phyloP scores from a whole-genome alignment of 2,797 vertebrate genomes.

The Anguilla pacifica region DNA sequence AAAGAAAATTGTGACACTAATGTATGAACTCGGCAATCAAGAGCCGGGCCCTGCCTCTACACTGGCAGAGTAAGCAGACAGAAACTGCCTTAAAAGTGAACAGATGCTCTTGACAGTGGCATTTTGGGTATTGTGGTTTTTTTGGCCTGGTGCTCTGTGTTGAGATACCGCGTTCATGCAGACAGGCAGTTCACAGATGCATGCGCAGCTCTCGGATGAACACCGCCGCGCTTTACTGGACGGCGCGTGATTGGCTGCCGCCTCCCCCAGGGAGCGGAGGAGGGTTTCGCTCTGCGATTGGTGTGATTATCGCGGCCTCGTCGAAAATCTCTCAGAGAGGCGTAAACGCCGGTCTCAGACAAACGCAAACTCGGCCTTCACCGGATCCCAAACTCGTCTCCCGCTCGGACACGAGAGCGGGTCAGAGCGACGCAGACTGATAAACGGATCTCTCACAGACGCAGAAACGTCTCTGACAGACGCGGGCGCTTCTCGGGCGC shows the following conservation, averaged over 20 bases:
- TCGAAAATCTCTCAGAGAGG: background rate
- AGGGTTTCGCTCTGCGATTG: background rate
- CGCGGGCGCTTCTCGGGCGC: too few species aligned
- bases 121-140: background rate
- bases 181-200: background rate
- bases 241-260: background rate
- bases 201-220: background rate
- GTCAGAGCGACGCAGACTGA: background rate
- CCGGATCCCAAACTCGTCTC: background rate
- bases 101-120: background rate
- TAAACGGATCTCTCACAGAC: background rate
- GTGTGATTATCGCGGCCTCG: background rate
- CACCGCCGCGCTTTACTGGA: background rate
- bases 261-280: background rate
- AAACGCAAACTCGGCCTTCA: background rate
- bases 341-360: background rate
- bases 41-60: background rate
- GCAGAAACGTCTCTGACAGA: background rate
- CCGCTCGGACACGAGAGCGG: background rate
- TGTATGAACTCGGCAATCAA: background rate
- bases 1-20: background rate
- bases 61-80: background rate
- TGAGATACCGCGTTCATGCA: background rate
- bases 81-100: constrained; percentile 19
- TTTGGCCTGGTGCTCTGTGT: background rate